Evolutionary conservation across 2,797 vertebrate genomes (phyloP), one percentile per base, ranked within the genome.

Genomic region (Leuciscus waleckii): DNA sequence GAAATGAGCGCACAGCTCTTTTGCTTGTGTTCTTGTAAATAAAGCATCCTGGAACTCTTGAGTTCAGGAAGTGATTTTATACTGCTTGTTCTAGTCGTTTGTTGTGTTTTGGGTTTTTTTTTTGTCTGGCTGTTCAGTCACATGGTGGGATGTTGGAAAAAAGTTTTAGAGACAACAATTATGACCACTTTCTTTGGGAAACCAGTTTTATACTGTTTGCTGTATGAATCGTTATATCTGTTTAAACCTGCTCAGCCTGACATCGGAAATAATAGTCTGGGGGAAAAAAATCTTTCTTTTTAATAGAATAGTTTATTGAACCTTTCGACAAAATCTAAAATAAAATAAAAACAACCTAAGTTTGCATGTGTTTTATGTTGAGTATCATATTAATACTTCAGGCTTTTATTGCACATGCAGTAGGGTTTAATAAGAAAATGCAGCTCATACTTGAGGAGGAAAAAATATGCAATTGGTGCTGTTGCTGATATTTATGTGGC

Each of bases 1-100:
- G 56, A 26, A n/a, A 58, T 23, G 1, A 56, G 8, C 54, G 21
- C 54, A 11, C 10, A 5, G 56, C 56, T 11, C 56, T 9, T 58
- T 58, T 58, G 32, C 23, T 71, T 29, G 79, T 41, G 23, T 71
- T 43, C 37, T 37, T 81, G n/a, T 58, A 58, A 81, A 71, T 81
- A 58, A 81, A 81, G 54, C 29, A 26, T 4, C 26, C 35, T 26
- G 13, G 51, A 58, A 26, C 51, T 71, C n/a, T 43, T 17, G 43
- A 32, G 67, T 43, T 58, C 54, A 26, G 23, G 68, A 81, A 71
- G 46, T 19, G 54, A 21, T 56, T 70, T 81, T 13, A 51, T 37
- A 2, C 10, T n/a, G 16, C 5, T 19, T 74, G 26, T 32, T 14
- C 11, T 8, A 0, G 29, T 49, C 9, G 35, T 39, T 37, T 81